These are phyloP conservation scores for Orthosia cruda DNA, from an alignment of 2,888 invertebrate species.

Conservation along the genomic window DNA sequence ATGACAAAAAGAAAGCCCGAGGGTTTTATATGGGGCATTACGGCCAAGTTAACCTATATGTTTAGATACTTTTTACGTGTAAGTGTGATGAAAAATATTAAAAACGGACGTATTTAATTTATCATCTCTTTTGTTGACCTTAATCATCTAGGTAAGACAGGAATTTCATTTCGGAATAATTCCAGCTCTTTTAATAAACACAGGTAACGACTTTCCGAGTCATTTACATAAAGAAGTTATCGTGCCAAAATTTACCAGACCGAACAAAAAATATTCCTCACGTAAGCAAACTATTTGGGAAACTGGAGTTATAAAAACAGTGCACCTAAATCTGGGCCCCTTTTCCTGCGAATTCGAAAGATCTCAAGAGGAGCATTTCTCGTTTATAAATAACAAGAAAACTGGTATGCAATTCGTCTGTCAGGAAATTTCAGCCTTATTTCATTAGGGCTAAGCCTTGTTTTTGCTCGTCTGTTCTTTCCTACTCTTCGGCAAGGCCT, in stretches of 20 bases:
- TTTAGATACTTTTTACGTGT: no score
- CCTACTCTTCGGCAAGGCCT: background rate
- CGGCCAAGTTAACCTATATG: no score
- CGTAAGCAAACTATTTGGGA: slow-evolving; percentile 46
- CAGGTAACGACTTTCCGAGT: slow-evolving; percentile 14
- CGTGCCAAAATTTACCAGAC: slow-evolving; percentile 50
- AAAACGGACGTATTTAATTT: no score
- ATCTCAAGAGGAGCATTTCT: slow-evolving; percentile 1
- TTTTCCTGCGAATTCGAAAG: background rate
- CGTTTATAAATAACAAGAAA: slow-evolving; percentile 3
- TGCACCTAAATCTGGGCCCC: slow-evolving; percentile 26
- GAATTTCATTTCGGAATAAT: background rate
- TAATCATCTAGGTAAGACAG: no score
- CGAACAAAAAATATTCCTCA: slow-evolving; percentile 28
- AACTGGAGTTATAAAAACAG: slow-evolving; percentile 6
- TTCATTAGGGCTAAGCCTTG: background rate
- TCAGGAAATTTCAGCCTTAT: background rate
- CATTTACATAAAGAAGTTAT: slow-evolving; percentile 24
- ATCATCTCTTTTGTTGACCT: no score
- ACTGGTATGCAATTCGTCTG: background rate
- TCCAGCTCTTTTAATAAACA: slow-evolving; percentile 18
- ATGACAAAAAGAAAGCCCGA: no score
- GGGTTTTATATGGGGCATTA: no score
- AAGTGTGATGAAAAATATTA: no score
- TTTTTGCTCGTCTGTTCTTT: background rate